Percentiles rank a stretch among this genome's conserved stretches.
These are phyloP conservation scores for Dicrostonyx torquatus DNA, from an alignment of 2,797 vertebrate genomes.

Conservation along the genomic window DNA sequence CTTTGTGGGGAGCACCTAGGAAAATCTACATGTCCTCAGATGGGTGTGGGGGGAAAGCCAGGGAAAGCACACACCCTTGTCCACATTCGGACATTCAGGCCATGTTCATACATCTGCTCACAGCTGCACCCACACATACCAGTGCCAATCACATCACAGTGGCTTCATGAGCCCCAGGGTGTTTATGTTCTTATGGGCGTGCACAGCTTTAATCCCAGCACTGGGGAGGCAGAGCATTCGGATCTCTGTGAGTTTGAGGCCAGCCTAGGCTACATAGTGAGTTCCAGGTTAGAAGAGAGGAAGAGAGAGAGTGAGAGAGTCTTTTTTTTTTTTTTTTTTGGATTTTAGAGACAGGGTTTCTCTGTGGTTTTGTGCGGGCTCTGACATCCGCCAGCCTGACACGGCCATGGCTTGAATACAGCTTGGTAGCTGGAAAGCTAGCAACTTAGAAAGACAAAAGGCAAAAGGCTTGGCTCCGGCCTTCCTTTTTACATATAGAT, in stretches of 20 bases:
- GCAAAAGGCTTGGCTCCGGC: too few species aligned
- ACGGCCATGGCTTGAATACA: too few species aligned
- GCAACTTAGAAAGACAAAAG: too few species aligned
- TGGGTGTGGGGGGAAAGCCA: not conserved
- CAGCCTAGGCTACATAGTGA: not conserved
- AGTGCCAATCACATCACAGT: not conserved
- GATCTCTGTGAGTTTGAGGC: not conserved
- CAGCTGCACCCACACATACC: not conserved
- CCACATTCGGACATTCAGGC: not conserved
- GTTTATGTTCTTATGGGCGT: not conserved
- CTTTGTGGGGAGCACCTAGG: not conserved
- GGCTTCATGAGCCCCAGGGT: not conserved
- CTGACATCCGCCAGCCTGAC: too few species aligned
- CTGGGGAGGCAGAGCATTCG: not conserved
- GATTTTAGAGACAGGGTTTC: too few species aligned
- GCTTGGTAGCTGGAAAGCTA: too few species aligned
- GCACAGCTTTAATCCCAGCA: not conserved
- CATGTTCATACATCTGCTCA: not conserved
- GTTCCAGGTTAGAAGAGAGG: not conserved
- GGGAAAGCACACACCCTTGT: not conserved
- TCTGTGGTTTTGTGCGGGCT: too few species aligned
- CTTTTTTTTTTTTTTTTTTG: too few species aligned
- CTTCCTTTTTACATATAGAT: too few species aligned
- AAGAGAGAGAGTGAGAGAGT: not conserved
- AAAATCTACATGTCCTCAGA: not conserved